Percentiles rank a stretch among this genome's conserved stretches.
Conservation (phyloP, 2,888 invertebrate genomes). For the Stegophylla sp. region DNA sequence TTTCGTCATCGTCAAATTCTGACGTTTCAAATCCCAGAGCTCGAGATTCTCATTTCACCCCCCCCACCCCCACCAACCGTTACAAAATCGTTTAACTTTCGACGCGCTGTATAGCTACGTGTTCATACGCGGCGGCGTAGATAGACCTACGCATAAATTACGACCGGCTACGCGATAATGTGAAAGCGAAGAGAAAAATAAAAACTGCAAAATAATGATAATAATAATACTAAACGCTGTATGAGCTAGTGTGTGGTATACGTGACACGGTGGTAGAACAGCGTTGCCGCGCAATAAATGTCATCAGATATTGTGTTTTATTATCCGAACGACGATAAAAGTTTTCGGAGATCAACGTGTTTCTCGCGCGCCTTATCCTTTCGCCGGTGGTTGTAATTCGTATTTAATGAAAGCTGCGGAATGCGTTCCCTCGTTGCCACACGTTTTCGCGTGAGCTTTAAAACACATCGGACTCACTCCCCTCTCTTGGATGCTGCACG, state of each 20-base stretch:
- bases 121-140: background rate
- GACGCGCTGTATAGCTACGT: background rate
- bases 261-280: too few species aligned
- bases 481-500: too few species aligned
- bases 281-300: conserved; percentile 2
- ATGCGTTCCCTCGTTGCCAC: background rate
- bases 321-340: conserved; percentile 15
- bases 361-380: background rate
- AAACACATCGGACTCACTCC: too few species aligned
- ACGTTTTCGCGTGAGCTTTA: background rate
- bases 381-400: conserved; percentile 5
- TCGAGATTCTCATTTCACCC: background rate
- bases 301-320: background rate
- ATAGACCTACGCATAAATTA: background rate
- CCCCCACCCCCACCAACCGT: too few species aligned
- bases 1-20: conserved; percentile 39
- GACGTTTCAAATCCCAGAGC: background rate
- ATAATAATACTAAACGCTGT: background rate
- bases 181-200: background rate
- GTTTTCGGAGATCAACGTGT: background rate
- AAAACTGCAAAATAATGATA: conserved; percentile 27
- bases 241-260: background rate
- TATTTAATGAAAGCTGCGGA: conserved; percentile 6
- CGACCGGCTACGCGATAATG: too few species aligned
- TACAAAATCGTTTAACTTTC: conserved; percentile 42